phyloP scores from a whole-genome alignment of 23 tunicate species.

The Styela clava region DNA sequence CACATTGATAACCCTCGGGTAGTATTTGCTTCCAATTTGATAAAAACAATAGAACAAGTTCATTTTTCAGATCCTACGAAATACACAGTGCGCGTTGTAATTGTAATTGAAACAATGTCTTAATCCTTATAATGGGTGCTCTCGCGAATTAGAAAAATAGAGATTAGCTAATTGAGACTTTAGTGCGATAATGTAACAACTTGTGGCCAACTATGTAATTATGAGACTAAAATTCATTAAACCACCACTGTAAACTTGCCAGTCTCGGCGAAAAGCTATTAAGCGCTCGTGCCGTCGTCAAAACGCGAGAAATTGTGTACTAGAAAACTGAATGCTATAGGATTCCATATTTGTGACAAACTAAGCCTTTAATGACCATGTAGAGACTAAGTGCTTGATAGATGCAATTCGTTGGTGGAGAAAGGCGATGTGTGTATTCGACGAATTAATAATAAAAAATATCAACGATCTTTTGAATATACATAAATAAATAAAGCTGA shows the following conservation, averaged over 20 bases:
- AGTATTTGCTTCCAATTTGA: no score
- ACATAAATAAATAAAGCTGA: no score
- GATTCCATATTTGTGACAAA: not conserved
- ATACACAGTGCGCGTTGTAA: not conserved
- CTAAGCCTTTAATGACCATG: not conserved
- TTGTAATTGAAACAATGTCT: not conserved
- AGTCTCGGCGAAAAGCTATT: not conserved
- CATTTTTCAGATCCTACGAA: not conserved
- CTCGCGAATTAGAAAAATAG: constrained; percentile 10
- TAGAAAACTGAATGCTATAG: not conserved
- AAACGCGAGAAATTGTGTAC: not conserved
- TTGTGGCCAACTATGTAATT: not conserved
- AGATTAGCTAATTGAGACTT: constrained; percentile 23
- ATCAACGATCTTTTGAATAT: no score
- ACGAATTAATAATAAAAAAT: no score
- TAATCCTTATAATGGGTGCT: not conserved
- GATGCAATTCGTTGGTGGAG: no score
- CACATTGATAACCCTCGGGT: no score
- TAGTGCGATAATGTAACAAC: not conserved
- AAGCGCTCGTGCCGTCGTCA: not conserved
- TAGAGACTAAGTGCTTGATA: no score
- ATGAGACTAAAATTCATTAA: not conserved
- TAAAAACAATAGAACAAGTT: no score
- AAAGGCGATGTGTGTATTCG: no score
- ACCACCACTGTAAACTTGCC: not conserved